phyloP scores from a whole-genome alignment of 2,113 vertebrate genomes.

The Cervus canadensis region DNA sequence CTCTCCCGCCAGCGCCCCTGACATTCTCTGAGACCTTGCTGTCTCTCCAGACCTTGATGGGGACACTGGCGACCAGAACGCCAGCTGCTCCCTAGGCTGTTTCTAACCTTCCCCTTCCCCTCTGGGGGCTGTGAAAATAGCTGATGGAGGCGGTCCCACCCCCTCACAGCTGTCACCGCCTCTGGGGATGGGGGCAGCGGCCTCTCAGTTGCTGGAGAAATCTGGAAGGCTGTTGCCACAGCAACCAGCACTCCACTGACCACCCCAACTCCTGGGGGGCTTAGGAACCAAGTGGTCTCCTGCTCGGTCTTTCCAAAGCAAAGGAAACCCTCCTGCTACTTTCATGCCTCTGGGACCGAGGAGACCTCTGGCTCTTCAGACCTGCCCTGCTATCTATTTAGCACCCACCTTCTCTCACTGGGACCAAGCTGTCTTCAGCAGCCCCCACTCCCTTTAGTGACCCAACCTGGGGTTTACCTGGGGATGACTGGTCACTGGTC shows the following conservation, averaged over 20 bases:
- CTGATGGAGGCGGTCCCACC: constrained; percentile 38
- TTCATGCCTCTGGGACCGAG: background rate
- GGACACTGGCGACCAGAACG: constrained; percentile 35
- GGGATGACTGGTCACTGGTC: constrained; percentile 94
- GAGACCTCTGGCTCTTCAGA: background rate
- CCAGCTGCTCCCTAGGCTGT: constrained; percentile 52
- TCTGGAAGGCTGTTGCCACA: constrained; percentile 54
- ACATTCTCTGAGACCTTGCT: background rate
- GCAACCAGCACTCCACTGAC: constrained; percentile 60
- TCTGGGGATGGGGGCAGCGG: constrained; percentile 48
- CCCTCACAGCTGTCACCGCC: constrained; percentile 65
- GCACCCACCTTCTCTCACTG: background rate
- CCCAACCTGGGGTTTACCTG: constrained; percentile 81
- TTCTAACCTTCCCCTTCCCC: constrained; percentile 36
- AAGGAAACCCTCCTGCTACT: background rate
- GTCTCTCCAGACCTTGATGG: background rate
- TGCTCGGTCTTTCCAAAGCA: background rate
- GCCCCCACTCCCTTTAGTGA: background rate
- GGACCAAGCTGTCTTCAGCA: background rate
- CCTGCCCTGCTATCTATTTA: background rate
- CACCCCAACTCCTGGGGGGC: constrained; percentile 46
- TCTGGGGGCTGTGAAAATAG: constrained; percentile 31
- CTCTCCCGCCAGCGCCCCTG: background rate
- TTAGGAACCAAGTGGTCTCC: constrained; percentile 22
- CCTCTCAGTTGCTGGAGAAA: constrained; percentile 62